phyloP scores from a whole-genome alignment of 2,113 vertebrate species.

The Pardalotus punctatus region DNA sequence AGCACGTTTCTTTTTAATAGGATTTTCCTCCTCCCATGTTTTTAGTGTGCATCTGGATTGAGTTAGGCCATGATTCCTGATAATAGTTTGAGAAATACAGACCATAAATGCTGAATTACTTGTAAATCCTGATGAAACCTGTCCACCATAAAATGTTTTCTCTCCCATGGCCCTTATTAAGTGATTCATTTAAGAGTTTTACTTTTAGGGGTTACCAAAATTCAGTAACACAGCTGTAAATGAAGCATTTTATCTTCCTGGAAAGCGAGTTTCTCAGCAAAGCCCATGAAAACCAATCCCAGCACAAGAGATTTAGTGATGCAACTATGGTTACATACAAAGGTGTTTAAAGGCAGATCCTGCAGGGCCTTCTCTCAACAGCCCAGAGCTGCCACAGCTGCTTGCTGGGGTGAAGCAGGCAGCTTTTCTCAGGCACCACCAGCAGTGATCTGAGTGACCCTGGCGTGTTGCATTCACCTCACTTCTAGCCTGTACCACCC shows the following conservation, averaged over 20 bases:
- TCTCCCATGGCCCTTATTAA: background rate
- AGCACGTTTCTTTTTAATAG: background rate
- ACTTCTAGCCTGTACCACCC: background rate
- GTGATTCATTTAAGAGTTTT: background rate
- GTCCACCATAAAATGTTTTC: background rate
- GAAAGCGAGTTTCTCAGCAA: background rate
- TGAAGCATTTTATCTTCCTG: background rate
- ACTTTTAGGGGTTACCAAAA: background rate
- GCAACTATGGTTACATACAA: background rate
- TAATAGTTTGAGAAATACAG: background rate
- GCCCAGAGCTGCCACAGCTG: background rate
- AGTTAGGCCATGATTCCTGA: background rate
- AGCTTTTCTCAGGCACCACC: background rate
- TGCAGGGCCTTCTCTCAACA: background rate
- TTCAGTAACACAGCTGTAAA: background rate
- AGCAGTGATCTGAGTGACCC: background rate
- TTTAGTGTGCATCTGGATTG: background rate
- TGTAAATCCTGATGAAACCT: constrained; percentile 1
- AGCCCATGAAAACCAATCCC: background rate
- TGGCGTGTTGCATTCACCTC: rapidly evolving
- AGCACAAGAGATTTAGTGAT: background rate
- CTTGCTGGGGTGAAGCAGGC: rapidly evolving
- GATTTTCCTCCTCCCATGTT: rapidly evolving
- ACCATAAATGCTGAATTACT: background rate
- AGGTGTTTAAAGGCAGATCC: background rate